A percentile compares a stretch with the other conserved stretches of the same genome.
phyloP scores from a whole-genome alignment of 2,797 vertebrate species.

The Macropodus opercularis region DNA sequence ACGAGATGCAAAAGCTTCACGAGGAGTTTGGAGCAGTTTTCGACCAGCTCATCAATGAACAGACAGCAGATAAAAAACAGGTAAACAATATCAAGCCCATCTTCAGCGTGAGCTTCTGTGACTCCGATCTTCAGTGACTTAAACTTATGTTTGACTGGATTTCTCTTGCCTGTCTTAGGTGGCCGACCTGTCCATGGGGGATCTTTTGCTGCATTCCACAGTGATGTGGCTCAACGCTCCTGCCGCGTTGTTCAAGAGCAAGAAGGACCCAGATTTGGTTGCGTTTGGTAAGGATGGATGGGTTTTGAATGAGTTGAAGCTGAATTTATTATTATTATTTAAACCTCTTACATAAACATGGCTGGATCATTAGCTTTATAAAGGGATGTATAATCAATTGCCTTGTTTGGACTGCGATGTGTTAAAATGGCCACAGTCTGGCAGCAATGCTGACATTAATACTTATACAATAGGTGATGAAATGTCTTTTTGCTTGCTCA shows the following conservation, averaged over 20 bases:
- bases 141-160: neutral
- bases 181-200: slow-evolving; percentile 93
- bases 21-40: slow-evolving; percentile 97
- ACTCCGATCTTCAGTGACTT: neutral
- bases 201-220: slow-evolving; percentile 89
- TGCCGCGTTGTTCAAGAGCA: slow-evolving; percentile 88
- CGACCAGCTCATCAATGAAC: slow-evolving; percentile 95
- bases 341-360: neutral
- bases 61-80: slow-evolving; percentile 93
- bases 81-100: slow-evolving; percentile 59
- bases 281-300: slow-evolving; percentile 85
- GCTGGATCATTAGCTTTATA: neutral
- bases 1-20: slow-evolving; percentile 98
- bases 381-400: neutral
- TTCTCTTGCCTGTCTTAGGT: slow-evolving; percentile 53
- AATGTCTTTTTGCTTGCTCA: neutral
- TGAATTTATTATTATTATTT: too few relatives aligned
- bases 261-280: slow-evolving; percentile 93
- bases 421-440: neutral
- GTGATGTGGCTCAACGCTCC: slow-evolving; percentile 95
- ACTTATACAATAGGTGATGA: neutral
- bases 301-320: too few relatives aligned
- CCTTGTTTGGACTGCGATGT: too few relatives aligned
- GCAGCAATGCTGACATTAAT: neutral
- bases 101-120: neutral